Conservation (phyloP, 2,797 vertebrate species). For the Gymnodraco acuticeps region DNA sequence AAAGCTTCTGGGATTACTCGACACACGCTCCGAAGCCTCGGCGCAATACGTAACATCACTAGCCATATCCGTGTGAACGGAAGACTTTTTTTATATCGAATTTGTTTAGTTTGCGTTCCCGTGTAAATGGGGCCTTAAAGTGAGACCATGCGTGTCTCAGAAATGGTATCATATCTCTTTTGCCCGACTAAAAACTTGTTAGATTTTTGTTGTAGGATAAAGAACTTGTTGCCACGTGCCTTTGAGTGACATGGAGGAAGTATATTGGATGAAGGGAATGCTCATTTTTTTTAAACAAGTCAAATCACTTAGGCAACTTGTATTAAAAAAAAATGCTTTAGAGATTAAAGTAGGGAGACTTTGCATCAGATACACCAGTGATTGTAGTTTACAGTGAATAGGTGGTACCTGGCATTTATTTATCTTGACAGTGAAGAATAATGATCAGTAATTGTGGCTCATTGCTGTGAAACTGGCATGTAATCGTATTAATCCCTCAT, state of each 20-base stretch:
- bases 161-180: constrained; percentile 10
- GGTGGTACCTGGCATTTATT: not conserved
- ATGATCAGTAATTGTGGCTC: not conserved
- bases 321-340: constrained; percentile 14
- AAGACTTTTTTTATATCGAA: too few species aligned
- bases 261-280: constrained; percentile 4
- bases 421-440: not conserved
- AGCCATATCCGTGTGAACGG: too few species aligned
- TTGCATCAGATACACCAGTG: not conserved
- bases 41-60: too few species aligned
- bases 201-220: constrained; percentile 17
- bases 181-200: constrained; percentile 15
- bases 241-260: constrained; percentile 2
- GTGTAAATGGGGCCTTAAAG: not conserved
- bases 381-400: not conserved
- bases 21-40: too few species aligned
- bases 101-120: too few species aligned
- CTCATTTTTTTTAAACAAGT: constrained; percentile 6
- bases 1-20: too few species aligned
- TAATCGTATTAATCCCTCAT: not conserved
- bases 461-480: not conserved
- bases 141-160: constrained; percentile 8
- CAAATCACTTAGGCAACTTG: not conserved
- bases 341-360: not conserved
- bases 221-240: not conserved